phyloP scores from a whole-genome alignment of 2,113 vertebrate species.

The Clupea harengus region DNA sequence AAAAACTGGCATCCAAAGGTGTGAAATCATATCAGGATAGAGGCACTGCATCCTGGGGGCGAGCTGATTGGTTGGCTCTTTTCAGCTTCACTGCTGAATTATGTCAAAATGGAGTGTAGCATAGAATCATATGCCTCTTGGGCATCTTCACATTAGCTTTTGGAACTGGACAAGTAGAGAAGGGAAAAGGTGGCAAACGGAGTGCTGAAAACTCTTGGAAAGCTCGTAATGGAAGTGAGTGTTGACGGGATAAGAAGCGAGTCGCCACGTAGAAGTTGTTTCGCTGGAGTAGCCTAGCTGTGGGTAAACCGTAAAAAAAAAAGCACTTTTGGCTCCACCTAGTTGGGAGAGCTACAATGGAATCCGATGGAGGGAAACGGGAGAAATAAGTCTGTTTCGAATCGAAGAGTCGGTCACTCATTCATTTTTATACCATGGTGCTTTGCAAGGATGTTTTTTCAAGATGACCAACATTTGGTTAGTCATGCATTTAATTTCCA shows the following conservation, averaged over 20 bases:
- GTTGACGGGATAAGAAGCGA: background rate
- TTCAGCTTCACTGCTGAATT: background rate
- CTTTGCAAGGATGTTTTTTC: slow-evolving; percentile 87
- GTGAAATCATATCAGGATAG: slow-evolving; percentile 23
- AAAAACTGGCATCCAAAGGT: slow-evolving; percentile 27
- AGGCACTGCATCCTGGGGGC: background rate
- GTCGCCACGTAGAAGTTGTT: slow-evolving; percentile 10
- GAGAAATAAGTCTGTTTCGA: slow-evolving; percentile 22
- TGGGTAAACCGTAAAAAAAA: slow-evolving; percentile 35
- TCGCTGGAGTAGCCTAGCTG: background rate
- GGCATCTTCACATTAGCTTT: background rate
- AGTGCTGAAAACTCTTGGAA: background rate
- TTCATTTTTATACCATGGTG: slow-evolving; percentile 73
- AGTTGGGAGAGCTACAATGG: slow-evolving; percentile 30
- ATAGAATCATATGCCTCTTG: no score
- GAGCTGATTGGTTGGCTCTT: background rate
- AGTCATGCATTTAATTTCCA: slow-evolving; percentile 68
- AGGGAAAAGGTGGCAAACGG: background rate
- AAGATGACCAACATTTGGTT: slow-evolving; percentile 91
- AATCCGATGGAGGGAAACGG: slow-evolving; percentile 30
- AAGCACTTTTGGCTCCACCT: slow-evolving; percentile 67
- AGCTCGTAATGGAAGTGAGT: slow-evolving; percentile 2
- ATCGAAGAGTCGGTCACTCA: slow-evolving; percentile 31
- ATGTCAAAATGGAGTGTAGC: no score
- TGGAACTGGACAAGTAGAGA: background rate